A percentile compares a stretch with the other conserved stretches of the same genome.
These are phyloP conservation scores for Chamaea fasciata DNA, from an alignment of 2,113 vertebrate genomes.

Conservation along the genomic window DNA sequence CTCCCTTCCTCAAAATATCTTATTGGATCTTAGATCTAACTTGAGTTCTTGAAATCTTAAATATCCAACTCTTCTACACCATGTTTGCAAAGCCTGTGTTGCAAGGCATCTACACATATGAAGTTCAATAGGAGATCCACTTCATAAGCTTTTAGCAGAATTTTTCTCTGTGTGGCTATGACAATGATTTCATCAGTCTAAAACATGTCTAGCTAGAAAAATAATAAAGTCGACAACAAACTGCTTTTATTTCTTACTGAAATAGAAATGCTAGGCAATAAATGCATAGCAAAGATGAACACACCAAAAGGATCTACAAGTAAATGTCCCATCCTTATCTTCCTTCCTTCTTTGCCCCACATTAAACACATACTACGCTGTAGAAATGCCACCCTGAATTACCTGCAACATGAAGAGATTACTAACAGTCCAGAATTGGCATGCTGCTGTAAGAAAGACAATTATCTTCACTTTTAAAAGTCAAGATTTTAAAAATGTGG, in stretches of 20 bases:
- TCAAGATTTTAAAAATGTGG: not conserved
- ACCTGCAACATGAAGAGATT: not conserved
- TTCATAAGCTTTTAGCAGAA: not conserved
- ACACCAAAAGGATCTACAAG: not conserved
- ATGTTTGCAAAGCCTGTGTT: not conserved
- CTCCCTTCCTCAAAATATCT: not conserved
- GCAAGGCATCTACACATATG: not conserved
- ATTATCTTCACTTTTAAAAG: not conserved
- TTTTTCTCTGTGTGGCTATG: not conserved
- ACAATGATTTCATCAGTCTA: not conserved
- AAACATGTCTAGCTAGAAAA: not conserved
- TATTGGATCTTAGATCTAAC: not conserved
- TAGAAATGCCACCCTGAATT: not conserved
- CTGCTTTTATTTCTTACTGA: not conserved
- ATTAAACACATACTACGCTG: not conserved
- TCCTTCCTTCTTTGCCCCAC: not conserved
- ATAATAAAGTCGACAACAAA: not conserved
- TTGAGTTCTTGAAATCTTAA: not conserved
- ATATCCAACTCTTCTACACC: not conserved
- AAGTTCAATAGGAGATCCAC: not conserved
- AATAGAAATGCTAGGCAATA: not conserved
- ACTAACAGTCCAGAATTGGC: not conserved
- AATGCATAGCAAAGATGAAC: not conserved
- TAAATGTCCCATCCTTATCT: not conserved
- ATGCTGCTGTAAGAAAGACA: not conserved